Conservation (phyloP, 2,113 vertebrate species). For the Seriola dumerili region DNA sequence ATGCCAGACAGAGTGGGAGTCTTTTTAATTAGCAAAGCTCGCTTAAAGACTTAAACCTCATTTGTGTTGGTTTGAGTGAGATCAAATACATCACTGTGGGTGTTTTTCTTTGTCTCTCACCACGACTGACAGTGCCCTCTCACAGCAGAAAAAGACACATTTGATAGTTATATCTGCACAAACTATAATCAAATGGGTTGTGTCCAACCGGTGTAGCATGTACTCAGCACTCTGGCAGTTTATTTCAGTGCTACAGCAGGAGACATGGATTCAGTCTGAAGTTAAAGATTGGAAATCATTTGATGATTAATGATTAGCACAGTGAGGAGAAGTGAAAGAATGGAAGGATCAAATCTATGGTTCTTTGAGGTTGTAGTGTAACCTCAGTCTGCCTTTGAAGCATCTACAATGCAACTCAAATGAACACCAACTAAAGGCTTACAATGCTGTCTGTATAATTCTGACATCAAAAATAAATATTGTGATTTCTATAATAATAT, state of each 20-base stretch:
- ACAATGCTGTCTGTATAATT: no score
- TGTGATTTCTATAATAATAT: no score
- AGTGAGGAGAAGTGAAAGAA: neutral
- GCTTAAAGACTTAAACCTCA: constrained; percentile 71
- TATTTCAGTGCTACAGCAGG: neutral
- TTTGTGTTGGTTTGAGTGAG: constrained; percentile 65
- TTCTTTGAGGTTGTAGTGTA: neutral
- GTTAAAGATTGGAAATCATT: neutral
- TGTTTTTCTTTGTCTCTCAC: constrained; percentile 21
- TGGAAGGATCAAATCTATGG: neutral
- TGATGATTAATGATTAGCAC: neutral
- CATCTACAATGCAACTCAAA: no score
- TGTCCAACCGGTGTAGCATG: neutral
- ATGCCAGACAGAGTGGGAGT: constrained; percentile 62
- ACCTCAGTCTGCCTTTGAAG: neutral
- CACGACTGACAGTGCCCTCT: neutral
- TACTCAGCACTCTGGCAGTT: neutral
- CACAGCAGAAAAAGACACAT: neutral
- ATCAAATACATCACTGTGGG: constrained; percentile 48
- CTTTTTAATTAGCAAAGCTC: constrained; percentile 81
- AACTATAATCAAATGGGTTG: neutral
- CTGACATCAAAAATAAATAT: no score
- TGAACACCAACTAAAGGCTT: no score
- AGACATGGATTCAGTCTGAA: neutral
- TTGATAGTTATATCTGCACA: constrained; percentile 3